Base-by-base conservation (phyloP, 2,113 vertebrate species). In the Chascanopsetta lugubris region DNA sequence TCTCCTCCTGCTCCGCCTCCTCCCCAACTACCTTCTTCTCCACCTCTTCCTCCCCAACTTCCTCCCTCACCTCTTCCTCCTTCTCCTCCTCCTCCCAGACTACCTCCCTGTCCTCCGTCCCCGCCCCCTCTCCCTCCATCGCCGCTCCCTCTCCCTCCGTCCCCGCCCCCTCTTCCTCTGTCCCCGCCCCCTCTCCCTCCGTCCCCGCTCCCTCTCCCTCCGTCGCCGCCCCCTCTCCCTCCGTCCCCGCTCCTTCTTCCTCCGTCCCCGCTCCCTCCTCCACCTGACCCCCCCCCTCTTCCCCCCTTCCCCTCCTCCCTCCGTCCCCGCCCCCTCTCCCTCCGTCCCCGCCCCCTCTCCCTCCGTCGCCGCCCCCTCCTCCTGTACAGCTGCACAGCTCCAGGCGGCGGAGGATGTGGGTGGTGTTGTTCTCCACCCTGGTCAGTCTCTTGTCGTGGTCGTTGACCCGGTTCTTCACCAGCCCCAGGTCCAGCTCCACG, bases 401-500 rank as follows among this genome's bases (percentile, higher is more conserved):
- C 71, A 94, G 57, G 75, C 79, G 90, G 43, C 57, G 77, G 24
- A 66, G 89, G 12, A 93, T 25, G 10, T 79, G 21, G 2, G 76
- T 82, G 3, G 88, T 90, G 3, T 25, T 69, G 27, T 92, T 92
- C 32, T 91, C 82, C 26, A 94, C 55, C 5, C 53, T 69, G 0
- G 32, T 45, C 1, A 94, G 60, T 5, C 32, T 77, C 38, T 82
- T 82, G 40, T 85, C 69, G 2, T 91, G 85, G 15, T 91, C 62
- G 0, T 63, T 51, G 50, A 88, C 38, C 1, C 42, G 80, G 43
- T 86, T 63, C 62, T 92, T 92, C 21, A 94, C 79, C 1, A 63
- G 80, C 0, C 81, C 75, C 36, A 94, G 58, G 2, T 93, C 93
- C 20, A 85, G 47, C 1, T 93, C 93, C 46, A 94, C 66, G 0